Percentiles rank a stretch among this genome's conserved stretches.
These are phyloP conservation scores for Amaurobius ferox DNA, from an alignment of 2,888 invertebrate species.

Conservation along the genomic window DNA sequence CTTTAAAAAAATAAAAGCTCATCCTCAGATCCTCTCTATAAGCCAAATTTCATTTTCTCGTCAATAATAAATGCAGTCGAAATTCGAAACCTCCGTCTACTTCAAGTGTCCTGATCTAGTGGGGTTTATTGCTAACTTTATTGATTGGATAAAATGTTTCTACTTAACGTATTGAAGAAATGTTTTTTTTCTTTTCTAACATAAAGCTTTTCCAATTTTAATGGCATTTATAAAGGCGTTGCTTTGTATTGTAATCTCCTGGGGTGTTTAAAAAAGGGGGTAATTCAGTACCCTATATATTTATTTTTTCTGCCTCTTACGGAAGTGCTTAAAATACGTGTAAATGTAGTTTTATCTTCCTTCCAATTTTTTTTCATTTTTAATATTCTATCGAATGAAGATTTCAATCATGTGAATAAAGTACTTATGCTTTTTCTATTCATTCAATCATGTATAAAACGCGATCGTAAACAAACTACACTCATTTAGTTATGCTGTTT, in stretches of 20 bases:
- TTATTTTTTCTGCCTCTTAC: too few relatives aligned
- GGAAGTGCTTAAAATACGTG: too few relatives aligned
- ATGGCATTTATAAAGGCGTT: slow-evolving; percentile 55
- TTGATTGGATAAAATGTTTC: slow-evolving; percentile 51
- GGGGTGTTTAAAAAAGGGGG: slow-evolving; percentile 52
- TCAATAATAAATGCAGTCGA: neutral
- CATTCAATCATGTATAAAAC: too few relatives aligned
- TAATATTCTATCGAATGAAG: too few relatives aligned
- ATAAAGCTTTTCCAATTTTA: slow-evolving; percentile 59
- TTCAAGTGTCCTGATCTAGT: neutral
- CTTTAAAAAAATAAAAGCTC: neutral
- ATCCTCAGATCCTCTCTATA: neutral
- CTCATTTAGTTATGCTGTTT: too few relatives aligned
- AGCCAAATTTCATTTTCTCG: neutral
- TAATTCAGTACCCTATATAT: slow-evolving; percentile 7
- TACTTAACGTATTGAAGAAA: neutral
- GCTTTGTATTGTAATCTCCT: slow-evolving; percentile 6
- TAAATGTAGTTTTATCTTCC: too few relatives aligned
- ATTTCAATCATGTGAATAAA: too few relatives aligned
- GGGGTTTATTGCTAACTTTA: slow-evolving; percentile 65
- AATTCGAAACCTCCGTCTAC: neutral
- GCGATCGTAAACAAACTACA: too few relatives aligned
- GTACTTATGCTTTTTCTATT: too few relatives aligned
- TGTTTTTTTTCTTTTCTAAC: slow-evolving; percentile 17
- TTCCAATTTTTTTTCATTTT: too few relatives aligned